A percentile compares a stretch with the other conserved stretches of the same genome.
Evolutionary conservation across 2,888 invertebrate genomes (phyloP).

Genomic region (Melinaea menophilus): DNA sequence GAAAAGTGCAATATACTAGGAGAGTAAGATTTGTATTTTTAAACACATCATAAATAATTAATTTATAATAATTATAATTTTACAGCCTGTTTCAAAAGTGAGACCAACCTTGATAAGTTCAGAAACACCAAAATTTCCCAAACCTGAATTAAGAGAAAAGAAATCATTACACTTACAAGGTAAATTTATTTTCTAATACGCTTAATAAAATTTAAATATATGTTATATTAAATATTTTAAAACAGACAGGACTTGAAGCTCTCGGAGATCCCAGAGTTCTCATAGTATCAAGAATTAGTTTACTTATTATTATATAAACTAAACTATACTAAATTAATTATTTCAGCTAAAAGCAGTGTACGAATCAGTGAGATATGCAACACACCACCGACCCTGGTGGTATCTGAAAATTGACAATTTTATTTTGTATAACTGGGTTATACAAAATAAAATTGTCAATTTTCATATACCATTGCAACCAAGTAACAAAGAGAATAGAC

Average conservation of each 20-base stretch:
- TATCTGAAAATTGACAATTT: too few relatives aligned
- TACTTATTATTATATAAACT: too few relatives aligned
- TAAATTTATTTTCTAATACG: conserved; percentile 31
- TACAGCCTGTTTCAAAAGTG: conserved; percentile 16
- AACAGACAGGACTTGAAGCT: too few relatives aligned
- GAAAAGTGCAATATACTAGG: neutral
- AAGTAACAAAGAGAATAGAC: conserved; percentile 56
- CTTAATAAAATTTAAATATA: conserved; percentile 20
- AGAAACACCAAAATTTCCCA: conserved; percentile 54
- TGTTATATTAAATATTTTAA: conserved; percentile 1
- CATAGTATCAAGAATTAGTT: too few relatives aligned
- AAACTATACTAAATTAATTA: conserved; percentile 34
- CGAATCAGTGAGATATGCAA: conserved; percentile 63
- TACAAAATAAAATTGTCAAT: conserved; percentile 37
- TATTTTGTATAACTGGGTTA: conserved; percentile 6
- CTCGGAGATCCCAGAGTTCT: too few relatives aligned
- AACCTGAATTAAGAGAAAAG: conserved; percentile 51
- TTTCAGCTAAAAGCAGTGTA: conserved; percentile 42
- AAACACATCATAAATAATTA: too few relatives aligned
- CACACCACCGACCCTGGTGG: conserved; percentile 57
- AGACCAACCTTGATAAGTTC: conserved; percentile 43
- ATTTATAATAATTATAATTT: neutral
- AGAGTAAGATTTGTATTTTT: neutral
- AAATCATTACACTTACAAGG: conserved; percentile 51
- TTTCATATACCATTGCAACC: conserved; percentile 36